Percentiles rank a stretch among this genome's conserved stretches.
Conservation (phyloP, 2,797 vertebrate genomes). For the Lagodon rhomboides region DNA sequence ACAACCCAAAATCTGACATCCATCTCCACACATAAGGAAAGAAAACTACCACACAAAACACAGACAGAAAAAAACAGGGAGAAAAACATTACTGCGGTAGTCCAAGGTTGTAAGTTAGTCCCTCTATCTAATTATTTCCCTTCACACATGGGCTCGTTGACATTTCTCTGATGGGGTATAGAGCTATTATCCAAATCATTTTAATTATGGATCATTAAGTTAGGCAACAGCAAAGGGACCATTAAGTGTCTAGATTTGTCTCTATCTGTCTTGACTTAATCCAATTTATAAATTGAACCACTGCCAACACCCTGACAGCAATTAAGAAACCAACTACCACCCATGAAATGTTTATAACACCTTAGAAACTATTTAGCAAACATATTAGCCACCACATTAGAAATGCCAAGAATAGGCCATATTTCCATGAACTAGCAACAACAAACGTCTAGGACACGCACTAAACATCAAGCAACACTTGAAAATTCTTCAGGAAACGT, state of each 20-base stretch:
- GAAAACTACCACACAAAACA: not conserved
- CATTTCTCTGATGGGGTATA: not conserved
- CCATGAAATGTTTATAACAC: not conserved
- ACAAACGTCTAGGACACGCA: not conserved
- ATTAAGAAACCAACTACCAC: not conserved
- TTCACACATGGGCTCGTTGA: not conserved
- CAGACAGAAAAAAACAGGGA: not conserved
- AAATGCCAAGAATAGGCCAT: not conserved
- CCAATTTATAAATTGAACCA: not conserved
- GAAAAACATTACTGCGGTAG: not conserved
- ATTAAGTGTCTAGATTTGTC: not conserved
- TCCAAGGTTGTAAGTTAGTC: not conserved
- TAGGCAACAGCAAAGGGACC: not conserved
- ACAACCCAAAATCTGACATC: not conserved
- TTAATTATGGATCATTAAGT: not conserved
- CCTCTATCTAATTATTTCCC: not conserved
- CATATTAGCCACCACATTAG: not conserved
- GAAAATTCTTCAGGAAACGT: not conserved
- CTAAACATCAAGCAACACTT: not conserved
- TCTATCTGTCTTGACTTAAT: not conserved
- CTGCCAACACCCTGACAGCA: not conserved
- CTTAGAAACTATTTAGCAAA: not conserved
- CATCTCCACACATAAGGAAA: not conserved
- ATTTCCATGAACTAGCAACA: not conserved
- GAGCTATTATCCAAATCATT: not conserved